Evolutionary conservation across 2,113 vertebrate genomes (phyloP).

Genomic region (Campylorhamphus procurvoides): DNA sequence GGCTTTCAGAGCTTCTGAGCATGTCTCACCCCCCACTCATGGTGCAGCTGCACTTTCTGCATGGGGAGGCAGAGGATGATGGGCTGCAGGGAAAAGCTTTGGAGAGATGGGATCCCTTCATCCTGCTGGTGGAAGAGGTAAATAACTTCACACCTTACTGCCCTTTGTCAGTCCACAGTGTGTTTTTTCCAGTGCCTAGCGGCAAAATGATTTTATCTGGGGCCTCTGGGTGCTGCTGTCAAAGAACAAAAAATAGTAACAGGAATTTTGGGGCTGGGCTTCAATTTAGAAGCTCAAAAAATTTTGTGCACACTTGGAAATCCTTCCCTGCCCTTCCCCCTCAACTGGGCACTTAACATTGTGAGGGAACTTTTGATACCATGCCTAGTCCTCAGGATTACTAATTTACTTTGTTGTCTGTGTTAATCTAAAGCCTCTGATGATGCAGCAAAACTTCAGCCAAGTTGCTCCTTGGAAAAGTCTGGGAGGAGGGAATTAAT

Average conservation of each 20-base stretch:
- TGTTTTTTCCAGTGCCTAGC: background rate
- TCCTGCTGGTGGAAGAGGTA: background rate
- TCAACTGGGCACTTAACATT: background rate
- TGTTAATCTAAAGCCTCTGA: background rate
- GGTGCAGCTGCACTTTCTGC: background rate
- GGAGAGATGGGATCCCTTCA: background rate
- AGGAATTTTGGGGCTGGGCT: background rate
- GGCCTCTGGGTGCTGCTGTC: background rate
- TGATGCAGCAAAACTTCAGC: background rate
- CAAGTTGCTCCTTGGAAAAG: background rate
- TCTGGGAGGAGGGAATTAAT: background rate
- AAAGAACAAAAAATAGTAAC: background rate
- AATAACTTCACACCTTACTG: background rate
- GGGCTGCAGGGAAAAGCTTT: background rate
- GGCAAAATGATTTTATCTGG: background rate
- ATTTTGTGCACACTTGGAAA: background rate
- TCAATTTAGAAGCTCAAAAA: background rate
- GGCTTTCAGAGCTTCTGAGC: background rate
- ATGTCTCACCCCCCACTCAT: background rate
- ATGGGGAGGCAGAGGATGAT: background rate
- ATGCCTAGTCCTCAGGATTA: background rate
- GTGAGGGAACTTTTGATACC: background rate
- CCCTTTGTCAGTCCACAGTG: background rate
- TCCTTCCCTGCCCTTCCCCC: background rate
- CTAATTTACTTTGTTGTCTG: background rate